These are phyloP conservation scores for Thecophora atra DNA, from an alignment of 2,888 invertebrate genomes.

Conservation along the genomic window DNA sequence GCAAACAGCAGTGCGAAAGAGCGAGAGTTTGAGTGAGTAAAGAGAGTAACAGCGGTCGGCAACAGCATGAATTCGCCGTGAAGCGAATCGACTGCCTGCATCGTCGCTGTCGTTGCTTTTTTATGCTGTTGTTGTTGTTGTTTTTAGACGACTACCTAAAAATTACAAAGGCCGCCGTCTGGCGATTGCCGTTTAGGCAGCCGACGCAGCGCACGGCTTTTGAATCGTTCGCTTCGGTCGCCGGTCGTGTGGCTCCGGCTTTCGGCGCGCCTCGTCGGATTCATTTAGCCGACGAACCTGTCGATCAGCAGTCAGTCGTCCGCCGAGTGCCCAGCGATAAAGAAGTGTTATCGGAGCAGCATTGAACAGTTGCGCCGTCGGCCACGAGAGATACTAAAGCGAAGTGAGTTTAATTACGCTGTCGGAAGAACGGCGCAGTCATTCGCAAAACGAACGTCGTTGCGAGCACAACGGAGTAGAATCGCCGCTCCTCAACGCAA, in stretches of 20 bases:
- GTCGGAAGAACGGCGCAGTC: conserved; percentile 59
- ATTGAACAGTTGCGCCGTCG: conserved; percentile 28
- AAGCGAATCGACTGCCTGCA: neutral
- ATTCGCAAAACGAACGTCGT: conserved; percentile 62
- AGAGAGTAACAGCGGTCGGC: neutral
- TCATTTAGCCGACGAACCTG: conserved; percentile 61
- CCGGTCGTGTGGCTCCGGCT: conserved; percentile 48
- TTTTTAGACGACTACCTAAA: conserved; percentile 32
- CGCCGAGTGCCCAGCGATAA: conserved; percentile 58
- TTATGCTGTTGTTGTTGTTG: conserved; percentile 31
- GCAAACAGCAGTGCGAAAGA: neutral
- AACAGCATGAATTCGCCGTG: conserved; percentile 30
- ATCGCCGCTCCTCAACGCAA: neutral
- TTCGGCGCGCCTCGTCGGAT: conserved; percentile 51
- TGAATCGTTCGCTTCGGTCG: conserved; percentile 40
- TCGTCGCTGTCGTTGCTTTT: conserved; percentile 18
- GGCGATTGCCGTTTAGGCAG: conserved; percentile 39
- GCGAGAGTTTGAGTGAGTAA: conserved; percentile 9
- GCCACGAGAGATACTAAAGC: conserved; percentile 29
- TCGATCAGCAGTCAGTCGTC: conserved; percentile 64
- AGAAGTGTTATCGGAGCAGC: conserved; percentile 43
- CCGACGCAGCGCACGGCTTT: conserved; percentile 43
- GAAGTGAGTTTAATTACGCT: conserved; percentile 56
- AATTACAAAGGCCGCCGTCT: conserved; percentile 43
- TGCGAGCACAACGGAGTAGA: conserved; percentile 46